Base-by-base conservation (phyloP, 1,140 invertebrate genomes). In the Antheraea mylitta region DNA sequence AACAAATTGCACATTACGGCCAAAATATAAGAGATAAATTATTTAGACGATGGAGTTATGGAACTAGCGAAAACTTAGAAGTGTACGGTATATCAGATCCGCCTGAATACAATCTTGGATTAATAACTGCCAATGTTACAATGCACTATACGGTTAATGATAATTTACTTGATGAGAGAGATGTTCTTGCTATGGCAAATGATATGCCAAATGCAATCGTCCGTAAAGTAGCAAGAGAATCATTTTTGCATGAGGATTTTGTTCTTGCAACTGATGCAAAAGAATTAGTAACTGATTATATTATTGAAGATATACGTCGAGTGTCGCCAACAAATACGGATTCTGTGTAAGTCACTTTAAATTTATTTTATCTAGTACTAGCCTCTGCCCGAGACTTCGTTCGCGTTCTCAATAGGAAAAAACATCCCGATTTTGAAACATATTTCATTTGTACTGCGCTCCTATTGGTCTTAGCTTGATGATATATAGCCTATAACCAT, bases 71-170 rank as follows among this genome's bases (percentile, higher is more conserved):
- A 3, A 90, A 90, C 67, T 30, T 81, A 7, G 18, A 58, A 18
- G 64, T 68, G 1, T 91, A 91, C 63, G 78, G 83, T 19, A 65
- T 70, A 7, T 2, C 67, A 0, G 36, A 53, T 5, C 86, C 89
- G 10, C 89, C 85, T 0, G 18, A 11, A 30, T 89, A 85, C 60
- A 71, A 89, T 38, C 60, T 91, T 18, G 73, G 72, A 11, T 48
- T 73, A 36, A 82, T 91, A 7, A 80, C 77, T 7, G 68, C 72
- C 0, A 72, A 83, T 9, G 75, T 81, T 1, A 86, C 82, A 0
- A 82, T 91, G 82, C 89, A 91, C 67, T 91, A 91, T 37, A 78
- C 87, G 0, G 38, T 86, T 0, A 77, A 59, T 58, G 89, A 91
- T 69, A 66, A 68, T 19, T 66, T 91, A 3, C 60, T 89, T 18